Evolutionary conservation across 2,113 vertebrate species (phyloP), one percentile per base, ranked within the genome.

Genomic region (Grammomys surdaster): DNA sequence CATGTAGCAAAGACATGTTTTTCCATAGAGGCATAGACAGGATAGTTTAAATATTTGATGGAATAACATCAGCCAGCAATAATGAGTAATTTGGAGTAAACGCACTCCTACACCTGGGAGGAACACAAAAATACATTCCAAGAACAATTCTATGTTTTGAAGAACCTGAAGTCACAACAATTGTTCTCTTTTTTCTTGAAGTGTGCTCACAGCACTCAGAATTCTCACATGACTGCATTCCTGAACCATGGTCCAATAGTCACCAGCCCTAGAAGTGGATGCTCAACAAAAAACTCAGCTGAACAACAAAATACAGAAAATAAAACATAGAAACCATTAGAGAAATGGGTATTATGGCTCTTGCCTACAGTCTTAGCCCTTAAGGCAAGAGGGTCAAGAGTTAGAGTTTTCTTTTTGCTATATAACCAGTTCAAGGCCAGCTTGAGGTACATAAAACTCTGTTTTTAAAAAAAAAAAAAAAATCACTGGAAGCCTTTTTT

Each of bases 231-330:
- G 56, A 60, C 11, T 58, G 20, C 80, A 60, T 60, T 40, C 22
- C 48, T 54, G 17, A 9, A 54, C 76, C 56, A 0, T 28, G 22
- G 16, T 60, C 80, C 22, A 40, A 28, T 56, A 60, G 56, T 60
- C 43, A 72, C 48, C 76, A 84, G 20, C 60, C 8, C 60, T 10
- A 63, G 20, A 24, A 85, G 11, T 75, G 31, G 22, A 63, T 13
- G 51, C 63, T 65, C 58, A 54, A 36, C 76, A 31, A 90, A 73
- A 88, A 75, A 65, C 56, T 81, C 69, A 94, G 72, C 33, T 93
- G 31, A 33, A 40, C 72, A 54, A 26, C 31, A n/a, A 88, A 40
- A 73, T 40, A 22, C 4, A 73, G 19, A 22, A 40, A 22, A 40
- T 4, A 40, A 73, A 85, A 73, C 8, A 22, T 26, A 89, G 87